These are phyloP conservation scores for Centropyge bicolor DNA, from an alignment of 2,797 vertebrate genomes.

Conservation along the genomic window DNA sequence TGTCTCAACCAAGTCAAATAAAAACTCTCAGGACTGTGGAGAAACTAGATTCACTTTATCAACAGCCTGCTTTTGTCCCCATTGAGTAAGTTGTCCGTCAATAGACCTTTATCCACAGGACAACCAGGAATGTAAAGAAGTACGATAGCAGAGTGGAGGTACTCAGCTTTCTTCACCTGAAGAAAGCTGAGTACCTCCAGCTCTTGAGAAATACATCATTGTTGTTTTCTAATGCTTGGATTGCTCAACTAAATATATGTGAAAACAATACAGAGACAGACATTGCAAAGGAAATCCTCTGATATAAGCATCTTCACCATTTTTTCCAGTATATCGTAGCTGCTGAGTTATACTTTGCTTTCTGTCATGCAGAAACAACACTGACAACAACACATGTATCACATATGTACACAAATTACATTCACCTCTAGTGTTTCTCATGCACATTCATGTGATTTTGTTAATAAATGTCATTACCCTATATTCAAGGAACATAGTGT, in stretches of 20 bases:
- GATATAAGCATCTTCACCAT: not conserved
- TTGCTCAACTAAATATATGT: not conserved
- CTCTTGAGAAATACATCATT: constrained; percentile 1
- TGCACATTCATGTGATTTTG: not conserved
- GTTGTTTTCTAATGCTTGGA: not conserved
- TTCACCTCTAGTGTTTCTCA: no score
- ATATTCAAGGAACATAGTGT: not conserved
- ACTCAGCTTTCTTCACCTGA: not conserved
- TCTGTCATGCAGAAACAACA: not conserved
- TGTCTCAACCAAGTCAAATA: not conserved
- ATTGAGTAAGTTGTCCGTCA: constrained; percentile 19
- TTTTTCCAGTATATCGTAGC: not conserved
- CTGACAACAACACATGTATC: no score
- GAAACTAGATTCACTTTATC: not conserved
- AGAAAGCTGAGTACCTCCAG: no score
- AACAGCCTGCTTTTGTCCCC: constrained; percentile 2
- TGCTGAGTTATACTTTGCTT: not conserved
- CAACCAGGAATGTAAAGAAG: constrained; percentile 43
- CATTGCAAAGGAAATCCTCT: not conserved
- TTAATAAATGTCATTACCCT: not conserved
- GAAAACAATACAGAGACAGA: not conserved
- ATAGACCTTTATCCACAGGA: constrained; percentile 26
- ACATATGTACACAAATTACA: not conserved
- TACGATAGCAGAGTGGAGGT: constrained; percentile 18
- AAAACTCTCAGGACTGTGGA: not conserved